Evolutionary conservation across 2,888 invertebrate genomes (phyloP).

Genomic region (Gnatocerus cornutus): DNA sequence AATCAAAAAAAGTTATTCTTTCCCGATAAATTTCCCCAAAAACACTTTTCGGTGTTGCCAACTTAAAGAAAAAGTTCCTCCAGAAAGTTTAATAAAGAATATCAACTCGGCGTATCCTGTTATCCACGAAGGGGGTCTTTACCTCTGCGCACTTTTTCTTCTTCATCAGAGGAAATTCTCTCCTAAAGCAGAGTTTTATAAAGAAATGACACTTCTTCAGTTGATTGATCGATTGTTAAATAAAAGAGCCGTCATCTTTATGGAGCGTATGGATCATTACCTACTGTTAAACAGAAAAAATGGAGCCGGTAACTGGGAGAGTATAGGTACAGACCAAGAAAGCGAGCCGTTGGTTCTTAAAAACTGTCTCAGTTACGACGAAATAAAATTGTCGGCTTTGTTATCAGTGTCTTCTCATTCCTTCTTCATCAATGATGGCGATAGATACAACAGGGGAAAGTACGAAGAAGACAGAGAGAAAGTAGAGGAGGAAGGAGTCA

Average conservation of each 20-base stretch:
- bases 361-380: constrained; percentile 78
- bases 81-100: constrained; percentile 63
- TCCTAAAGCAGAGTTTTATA: constrained; percentile 71
- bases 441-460: constrained; percentile 73
- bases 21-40: constrained; percentile 30
- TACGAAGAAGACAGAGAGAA: constrained; percentile 69
- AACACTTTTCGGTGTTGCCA: constrained; percentile 3
- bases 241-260: constrained; percentile 75
- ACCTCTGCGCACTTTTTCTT: constrained; percentile 77
- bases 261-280: constrained; percentile 72
- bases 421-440: constrained; percentile 77
- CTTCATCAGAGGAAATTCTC: constrained; percentile 73
- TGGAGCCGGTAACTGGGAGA: constrained; percentile 75
- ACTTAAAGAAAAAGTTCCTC: constrained; percentile 4
- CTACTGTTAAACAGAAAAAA: constrained; percentile 71
- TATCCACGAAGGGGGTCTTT: constrained; percentile 78
- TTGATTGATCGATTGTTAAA: constrained; percentile 75
- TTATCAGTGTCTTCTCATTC: constrained; percentile 75
- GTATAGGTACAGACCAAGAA: constrained; percentile 74
- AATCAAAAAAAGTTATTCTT: neutral
- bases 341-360: constrained; percentile 73
- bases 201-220: constrained; percentile 74
- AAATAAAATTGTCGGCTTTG: constrained; percentile 77
- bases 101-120: constrained; percentile 75
- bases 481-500: constrained; percentile 68